Percentiles rank a stretch among this genome's conserved stretches.
phyloP scores from a whole-genome alignment of 2,113 vertebrate genomes.

The Rhinoderma darwinii region DNA sequence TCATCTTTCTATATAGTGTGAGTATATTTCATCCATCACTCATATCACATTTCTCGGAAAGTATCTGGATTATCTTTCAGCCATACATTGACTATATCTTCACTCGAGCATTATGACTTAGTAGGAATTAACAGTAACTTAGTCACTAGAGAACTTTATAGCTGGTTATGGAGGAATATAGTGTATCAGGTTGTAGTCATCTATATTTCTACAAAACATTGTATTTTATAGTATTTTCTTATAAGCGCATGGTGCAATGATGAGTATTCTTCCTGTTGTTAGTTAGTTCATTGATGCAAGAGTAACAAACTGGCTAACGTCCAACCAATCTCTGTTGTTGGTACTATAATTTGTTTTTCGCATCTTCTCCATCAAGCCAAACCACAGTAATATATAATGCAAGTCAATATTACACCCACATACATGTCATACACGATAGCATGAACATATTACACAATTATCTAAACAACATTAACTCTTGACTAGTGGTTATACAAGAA shows the following conservation, averaged over 20 bases:
- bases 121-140: too few relatives aligned
- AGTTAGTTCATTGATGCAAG: neutral
- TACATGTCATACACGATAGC: neutral
- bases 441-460: neutral
- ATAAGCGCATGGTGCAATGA: neutral
- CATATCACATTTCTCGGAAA: neutral
- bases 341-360: neutral
- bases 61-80: neutral
- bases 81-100: neutral
- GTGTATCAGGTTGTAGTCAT: neutral
- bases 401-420: neutral
- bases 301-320: neutral
- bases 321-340: neutral
- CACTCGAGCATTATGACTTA: neutral
- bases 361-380: neutral
- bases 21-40: neutral
- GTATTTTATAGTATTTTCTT: neutral
- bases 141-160: too few relatives aligned
- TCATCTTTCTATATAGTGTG: neutral
- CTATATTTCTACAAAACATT: neutral
- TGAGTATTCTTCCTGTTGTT: constrained; percentile 6
- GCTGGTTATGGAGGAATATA: too few relatives aligned
- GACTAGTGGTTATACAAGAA: neutral
- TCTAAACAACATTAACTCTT: neutral
- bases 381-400: neutral